Evolutionary conservation across 2,888 invertebrate genomes (phyloP).

Genomic region (Nemotelus pantherinus): DNA sequence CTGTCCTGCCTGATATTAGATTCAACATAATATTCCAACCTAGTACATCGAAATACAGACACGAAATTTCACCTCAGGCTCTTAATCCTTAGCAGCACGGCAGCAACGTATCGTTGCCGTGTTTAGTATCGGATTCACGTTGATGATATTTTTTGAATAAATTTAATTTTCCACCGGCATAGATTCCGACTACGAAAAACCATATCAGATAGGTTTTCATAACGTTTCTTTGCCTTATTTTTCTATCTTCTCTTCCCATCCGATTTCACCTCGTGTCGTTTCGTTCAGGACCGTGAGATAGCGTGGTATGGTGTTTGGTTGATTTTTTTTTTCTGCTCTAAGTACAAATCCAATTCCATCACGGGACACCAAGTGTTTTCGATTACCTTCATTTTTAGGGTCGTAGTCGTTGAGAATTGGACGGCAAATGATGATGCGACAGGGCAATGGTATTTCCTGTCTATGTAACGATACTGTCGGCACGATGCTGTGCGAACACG

Average conservation of each 20-base stretch:
- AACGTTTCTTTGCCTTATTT: not conserved
- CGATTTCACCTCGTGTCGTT: not conserved
- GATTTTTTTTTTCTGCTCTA: constrained; percentile 2
- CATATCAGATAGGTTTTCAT: constrained; percentile 4
- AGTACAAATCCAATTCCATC: constrained; percentile 31
- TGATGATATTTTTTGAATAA: constrained; percentile 43
- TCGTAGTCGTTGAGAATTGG: constrained; percentile 12
- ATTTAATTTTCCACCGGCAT: constrained; percentile 36
- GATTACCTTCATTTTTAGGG: constrained; percentile 40
- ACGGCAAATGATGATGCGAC: no score
- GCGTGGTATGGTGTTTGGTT: not conserved
- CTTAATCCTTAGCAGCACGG: constrained; percentile 17
- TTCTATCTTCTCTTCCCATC: not conserved
- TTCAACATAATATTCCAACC: no score
- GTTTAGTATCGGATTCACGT: constrained; percentile 33
- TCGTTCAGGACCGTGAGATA: no score
- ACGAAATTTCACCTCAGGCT: constrained; percentile 15
- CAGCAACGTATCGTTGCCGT: constrained; percentile 1
- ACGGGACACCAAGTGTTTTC: constrained; percentile 32
- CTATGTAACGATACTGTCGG: no score
- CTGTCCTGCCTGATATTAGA: not conserved
- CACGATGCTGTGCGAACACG: not conserved
- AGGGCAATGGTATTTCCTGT: no score
- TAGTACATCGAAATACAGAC: not conserved
- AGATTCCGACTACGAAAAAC: constrained; percentile 9